phyloP scores from a whole-genome alignment of 2,888 invertebrate genomes.

The Seira sanloemensis region DNA sequence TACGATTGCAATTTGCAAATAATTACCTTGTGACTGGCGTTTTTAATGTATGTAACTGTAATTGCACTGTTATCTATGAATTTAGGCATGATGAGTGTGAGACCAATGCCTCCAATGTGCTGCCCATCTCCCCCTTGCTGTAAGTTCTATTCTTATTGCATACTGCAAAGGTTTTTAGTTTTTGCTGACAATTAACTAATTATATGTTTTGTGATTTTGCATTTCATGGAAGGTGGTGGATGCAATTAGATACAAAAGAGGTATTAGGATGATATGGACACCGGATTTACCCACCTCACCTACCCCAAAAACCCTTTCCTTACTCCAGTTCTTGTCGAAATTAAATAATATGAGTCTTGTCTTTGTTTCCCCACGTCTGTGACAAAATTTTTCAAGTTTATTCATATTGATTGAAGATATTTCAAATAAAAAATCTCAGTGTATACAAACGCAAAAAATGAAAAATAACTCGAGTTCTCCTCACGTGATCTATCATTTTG shows the following conservation, averaged over 20 bases:
- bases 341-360: neutral
- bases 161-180: too few relatives aligned
- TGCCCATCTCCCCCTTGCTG: constrained; percentile 49
- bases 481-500: neutral
- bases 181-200: neutral
- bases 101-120: constrained; percentile 58
- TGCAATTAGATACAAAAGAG: constrained; percentile 27
- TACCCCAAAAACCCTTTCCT: neutral
- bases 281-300: neutral
- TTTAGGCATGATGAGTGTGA: constrained; percentile 43
- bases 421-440: constrained; percentile 51
- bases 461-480: constrained; percentile 39
- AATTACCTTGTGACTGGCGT: too few relatives aligned
- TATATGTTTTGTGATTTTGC: too few relatives aligned
- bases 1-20: neutral
- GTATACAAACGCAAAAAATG: constrained; percentile 36
- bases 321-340: neutral
- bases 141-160: too few relatives aligned
- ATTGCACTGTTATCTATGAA: neutral
- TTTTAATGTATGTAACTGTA: neutral
- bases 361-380: neutral
- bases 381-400: constrained; percentile 45
- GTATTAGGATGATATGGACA: too few relatives aligned
- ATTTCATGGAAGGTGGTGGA: too few relatives aligned
- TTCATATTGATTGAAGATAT: constrained; percentile 31